phyloP scores from a whole-genome alignment of 2,113 vertebrate species.

The Nymphicus hollandicus region DNA sequence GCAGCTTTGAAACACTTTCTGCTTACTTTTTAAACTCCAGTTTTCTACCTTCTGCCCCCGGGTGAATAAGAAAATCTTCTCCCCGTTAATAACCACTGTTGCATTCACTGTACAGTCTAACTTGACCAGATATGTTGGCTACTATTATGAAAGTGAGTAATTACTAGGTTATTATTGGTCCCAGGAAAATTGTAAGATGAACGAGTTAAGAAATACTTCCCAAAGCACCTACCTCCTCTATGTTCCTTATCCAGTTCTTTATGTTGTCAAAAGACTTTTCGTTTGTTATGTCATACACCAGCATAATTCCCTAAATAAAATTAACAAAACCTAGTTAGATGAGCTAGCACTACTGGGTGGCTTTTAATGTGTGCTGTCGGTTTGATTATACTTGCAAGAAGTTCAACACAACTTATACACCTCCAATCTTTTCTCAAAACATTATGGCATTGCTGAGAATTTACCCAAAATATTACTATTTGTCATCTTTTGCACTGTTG shows the following conservation, averaged over 20 bases:
- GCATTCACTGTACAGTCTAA: not conserved
- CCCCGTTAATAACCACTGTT: not conserved
- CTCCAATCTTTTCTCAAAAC: not conserved
- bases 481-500: not conserved
- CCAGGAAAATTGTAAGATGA: not conserved
- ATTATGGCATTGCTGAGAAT: not conserved
- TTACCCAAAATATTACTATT: not conserved
- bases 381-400: not conserved
- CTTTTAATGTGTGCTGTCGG: not conserved
- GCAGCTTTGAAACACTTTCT: not conserved
- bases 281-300: conserved; percentile 97
- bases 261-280: conserved; percentile 99
- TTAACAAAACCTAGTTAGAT: conserved; percentile 2
- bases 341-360: not conserved
- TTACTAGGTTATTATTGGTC: not conserved
- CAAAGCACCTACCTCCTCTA: conserved; percentile 87
- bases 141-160: not conserved
- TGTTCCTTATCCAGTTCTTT: conserved; percentile 98
- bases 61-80: not conserved
- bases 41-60: not conserved
- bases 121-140: not conserved
- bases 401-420: not conserved
- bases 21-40: not conserved
- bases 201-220: not conserved
- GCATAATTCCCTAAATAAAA: conserved; percentile 89